phyloP scores from a whole-genome alignment of 92 coral and sea anemone genomes.

The Blastomussa wellsi region DNA sequence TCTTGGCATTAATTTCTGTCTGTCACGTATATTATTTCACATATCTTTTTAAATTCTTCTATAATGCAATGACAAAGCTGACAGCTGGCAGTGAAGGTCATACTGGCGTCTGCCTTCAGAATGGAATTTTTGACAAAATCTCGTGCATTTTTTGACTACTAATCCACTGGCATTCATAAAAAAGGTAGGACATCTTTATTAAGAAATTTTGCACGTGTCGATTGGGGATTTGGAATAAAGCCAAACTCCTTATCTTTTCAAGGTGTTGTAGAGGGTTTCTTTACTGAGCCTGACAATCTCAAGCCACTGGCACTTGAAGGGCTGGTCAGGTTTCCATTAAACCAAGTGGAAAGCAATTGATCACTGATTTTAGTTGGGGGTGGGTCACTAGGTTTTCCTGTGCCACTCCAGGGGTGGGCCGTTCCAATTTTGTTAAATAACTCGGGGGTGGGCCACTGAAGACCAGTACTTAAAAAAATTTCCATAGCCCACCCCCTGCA shows the following conservation, averaged over 20 bases:
- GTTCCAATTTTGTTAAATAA: slow-evolving; percentile 6
- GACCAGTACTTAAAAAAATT: background rate
- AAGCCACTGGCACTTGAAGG: slow-evolving; percentile 32
- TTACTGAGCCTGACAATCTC: slow-evolving; percentile 23
- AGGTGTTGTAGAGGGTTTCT: slow-evolving; percentile 30
- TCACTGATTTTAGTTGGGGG: slow-evolving; percentile 38
- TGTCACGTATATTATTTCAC: no score
- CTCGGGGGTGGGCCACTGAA: slow-evolving; percentile 9
- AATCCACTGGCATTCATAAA: slow-evolving; percentile 39
- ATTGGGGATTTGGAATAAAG: slow-evolving; percentile 41
- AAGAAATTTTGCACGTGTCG: slow-evolving; percentile 49
- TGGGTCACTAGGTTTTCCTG: background rate
- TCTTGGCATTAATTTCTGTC: no score
- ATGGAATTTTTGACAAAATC: slow-evolving; percentile 40
- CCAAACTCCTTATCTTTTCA: slow-evolving; percentile 44
- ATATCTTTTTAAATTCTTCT: no score
- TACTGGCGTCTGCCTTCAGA: slow-evolving; percentile 54
- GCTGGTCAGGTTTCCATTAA: slow-evolving; percentile 26
- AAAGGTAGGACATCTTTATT: slow-evolving; percentile 47
- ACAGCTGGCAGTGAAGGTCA: slow-evolving; percentile 44
- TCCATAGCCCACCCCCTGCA: background rate
- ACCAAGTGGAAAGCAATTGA: slow-evolving; percentile 28
- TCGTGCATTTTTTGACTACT: slow-evolving; percentile 53
- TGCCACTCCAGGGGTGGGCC: background rate
- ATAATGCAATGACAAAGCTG: no score